These are phyloP conservation scores for Cheilinus undulatus DNA, from an alignment of 2,113 vertebrate species.

Conservation along the genomic window DNA sequence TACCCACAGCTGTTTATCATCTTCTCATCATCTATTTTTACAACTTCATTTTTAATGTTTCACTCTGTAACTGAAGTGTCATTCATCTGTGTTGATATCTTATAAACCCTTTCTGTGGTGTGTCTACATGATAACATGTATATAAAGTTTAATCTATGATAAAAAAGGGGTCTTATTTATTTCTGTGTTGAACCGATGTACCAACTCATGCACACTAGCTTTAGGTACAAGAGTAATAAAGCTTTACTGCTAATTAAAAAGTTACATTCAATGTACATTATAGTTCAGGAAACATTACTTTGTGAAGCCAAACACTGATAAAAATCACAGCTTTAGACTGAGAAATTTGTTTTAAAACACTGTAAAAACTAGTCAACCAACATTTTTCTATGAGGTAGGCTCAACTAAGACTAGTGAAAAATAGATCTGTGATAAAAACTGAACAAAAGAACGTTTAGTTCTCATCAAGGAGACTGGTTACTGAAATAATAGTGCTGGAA, in stretches of 20 bases:
- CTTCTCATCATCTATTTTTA: neutral
- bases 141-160: conserved; percentile 54
- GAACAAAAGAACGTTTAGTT: no score
- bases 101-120: conserved; percentile 1
- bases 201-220: neutral
- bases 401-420: no score
- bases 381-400: no score
- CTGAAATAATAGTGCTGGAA: no score
- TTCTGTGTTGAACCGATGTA: neutral
- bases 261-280: neutral
- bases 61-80: neutral
- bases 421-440: no score
- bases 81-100: neutral
- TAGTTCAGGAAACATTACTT: neutral
- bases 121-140: conserved; percentile 17
- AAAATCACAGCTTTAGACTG: no score
- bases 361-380: no score
- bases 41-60: conserved; percentile 19
- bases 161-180: conserved; percentile 20
- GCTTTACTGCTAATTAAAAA: no score
- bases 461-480: no score
- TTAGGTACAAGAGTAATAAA: no score
- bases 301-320: neutral
- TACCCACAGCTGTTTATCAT: neutral
- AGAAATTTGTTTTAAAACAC: no score